phyloP scores from a whole-genome alignment of 2,113 vertebrate genomes.

The Vimba vimba region DNA sequence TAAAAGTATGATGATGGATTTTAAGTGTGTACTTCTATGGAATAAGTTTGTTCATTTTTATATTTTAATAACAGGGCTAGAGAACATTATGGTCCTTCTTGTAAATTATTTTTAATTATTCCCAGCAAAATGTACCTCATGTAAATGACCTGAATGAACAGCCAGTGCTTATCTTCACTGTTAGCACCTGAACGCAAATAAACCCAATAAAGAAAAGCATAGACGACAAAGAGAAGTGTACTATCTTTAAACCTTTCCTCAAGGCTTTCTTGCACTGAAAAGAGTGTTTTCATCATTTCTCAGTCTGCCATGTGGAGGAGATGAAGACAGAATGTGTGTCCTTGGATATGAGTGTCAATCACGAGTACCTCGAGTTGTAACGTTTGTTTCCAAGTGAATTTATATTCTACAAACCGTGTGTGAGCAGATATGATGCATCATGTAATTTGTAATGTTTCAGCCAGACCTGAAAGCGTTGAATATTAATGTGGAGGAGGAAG shows the following conservation, averaged over 20 bases:
- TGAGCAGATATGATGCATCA: neutral
- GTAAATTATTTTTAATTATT: no score
- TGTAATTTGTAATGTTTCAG: neutral
- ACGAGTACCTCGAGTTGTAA: neutral
- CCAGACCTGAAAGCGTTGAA: no score
- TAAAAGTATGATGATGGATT: no score
- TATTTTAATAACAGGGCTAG: no score
- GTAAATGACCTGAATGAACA: neutral
- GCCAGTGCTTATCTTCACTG: neutral
- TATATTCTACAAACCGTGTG: neutral
- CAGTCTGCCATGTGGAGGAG: neutral
- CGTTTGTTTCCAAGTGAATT: neutral
- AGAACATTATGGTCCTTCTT: no score
- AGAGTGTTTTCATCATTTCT: neutral
- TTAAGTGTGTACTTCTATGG: no score
- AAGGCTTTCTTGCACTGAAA: neutral
- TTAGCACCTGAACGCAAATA: neutral
- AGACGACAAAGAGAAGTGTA: neutral
- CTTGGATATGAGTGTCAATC: neutral
- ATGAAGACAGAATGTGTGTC: neutral
- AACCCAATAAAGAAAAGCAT: neutral
- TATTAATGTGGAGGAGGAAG: no score
- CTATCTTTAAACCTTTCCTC: neutral
- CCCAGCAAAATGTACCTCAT: neutral
- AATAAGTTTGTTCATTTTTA: no score